phyloP scores from a whole-genome alignment of 2,888 invertebrate genomes.

The Rotaria socialis region DNA sequence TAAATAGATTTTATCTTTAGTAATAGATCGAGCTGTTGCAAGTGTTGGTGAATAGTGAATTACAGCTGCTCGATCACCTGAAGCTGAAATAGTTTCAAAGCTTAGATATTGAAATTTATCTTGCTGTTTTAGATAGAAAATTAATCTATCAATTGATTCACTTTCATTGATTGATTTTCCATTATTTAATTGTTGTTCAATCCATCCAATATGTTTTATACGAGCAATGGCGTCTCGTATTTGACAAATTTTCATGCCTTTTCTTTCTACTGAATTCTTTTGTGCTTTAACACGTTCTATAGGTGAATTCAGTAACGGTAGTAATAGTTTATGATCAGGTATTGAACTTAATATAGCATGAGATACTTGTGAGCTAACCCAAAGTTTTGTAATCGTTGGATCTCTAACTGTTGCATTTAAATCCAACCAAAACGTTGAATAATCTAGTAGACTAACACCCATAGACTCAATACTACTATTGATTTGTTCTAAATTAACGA shows the following conservation, averaged over 20 bases:
- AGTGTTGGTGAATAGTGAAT: slow-evolving; percentile 80
- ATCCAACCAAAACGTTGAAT: not conserved
- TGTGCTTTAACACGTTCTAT: slow-evolving; percentile 69
- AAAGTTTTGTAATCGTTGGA: not conserved
- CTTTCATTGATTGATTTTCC: slow-evolving; percentile 68
- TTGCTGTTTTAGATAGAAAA: slow-evolving; percentile 66
- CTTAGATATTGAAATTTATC: slow-evolving; percentile 63
- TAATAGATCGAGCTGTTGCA: slow-evolving; percentile 62
- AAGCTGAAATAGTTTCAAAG: slow-evolving; percentile 85
- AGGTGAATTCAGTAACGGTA: slow-evolving; percentile 22
- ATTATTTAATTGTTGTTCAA: slow-evolving; percentile 69
- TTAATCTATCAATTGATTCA: slow-evolving; percentile 69
- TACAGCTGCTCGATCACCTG: slow-evolving; percentile 83
- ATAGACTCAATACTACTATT: not conserved
- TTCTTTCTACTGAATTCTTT: slow-evolving; percentile 77
- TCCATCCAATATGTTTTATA: slow-evolving; percentile 76
- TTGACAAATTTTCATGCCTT: slow-evolving; percentile 74
- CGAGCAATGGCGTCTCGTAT: slow-evolving; percentile 78
- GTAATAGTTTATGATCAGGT: not conserved
- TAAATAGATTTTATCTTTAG: slow-evolving; percentile 48
- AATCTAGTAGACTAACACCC: not conserved
- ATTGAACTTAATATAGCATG: not conserved
- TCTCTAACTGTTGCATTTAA: not conserved
- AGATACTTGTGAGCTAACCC: not conserved
- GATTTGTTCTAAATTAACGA: not conserved